Base-by-base conservation (phyloP, 2,888 invertebrate species). In the Drosophila dives region DNA sequence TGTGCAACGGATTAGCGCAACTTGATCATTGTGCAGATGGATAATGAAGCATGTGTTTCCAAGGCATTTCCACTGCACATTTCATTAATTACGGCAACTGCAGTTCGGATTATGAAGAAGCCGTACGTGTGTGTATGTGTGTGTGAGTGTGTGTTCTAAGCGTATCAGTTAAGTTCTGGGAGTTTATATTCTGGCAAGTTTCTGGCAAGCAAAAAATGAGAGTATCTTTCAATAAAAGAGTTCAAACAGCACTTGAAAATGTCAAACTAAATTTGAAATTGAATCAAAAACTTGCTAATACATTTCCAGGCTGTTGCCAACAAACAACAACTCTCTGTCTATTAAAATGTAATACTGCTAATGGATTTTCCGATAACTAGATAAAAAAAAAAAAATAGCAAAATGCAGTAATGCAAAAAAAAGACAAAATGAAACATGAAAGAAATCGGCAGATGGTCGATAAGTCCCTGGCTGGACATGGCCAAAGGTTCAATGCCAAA, bases 1-100 rank as follows among this genome's bases (percentile, higher is more conserved):
- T 58, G 53, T 62, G 58, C 58, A 53, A n/a, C 58, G 42, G 32
- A 65, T 53, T 56, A 56, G 40, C 15, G 32, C 15, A 73, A 59
- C 59, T 73, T 67, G 62, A 67, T 72, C 54, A 66, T 65, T 45
- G 20, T 42, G 49, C 45, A 42, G 49, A 23, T 68, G 32, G 34
- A 68, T 42, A 55, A 70, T 29, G 68, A 36, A 55, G 23, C 26
- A 38, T 66, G 36, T 56, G 42, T n/a, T 36, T 55, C 26, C 36
- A 33, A 33, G 32, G 12, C 29, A 45, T 48, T 17, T 11, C 60
- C 20, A 34, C 2, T 45, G 36, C 6, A n/a, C 51, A 45, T 58
- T 66, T 26, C 50, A 58, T 17, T 66, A 26, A 32, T 49, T 55
- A 17, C 12, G 34, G 40, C 29, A 5, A 32, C 2, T 5, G 8